Conservation (phyloP, 2,888 invertebrate genomes). For the Sarcophaga rosellei region DNA sequence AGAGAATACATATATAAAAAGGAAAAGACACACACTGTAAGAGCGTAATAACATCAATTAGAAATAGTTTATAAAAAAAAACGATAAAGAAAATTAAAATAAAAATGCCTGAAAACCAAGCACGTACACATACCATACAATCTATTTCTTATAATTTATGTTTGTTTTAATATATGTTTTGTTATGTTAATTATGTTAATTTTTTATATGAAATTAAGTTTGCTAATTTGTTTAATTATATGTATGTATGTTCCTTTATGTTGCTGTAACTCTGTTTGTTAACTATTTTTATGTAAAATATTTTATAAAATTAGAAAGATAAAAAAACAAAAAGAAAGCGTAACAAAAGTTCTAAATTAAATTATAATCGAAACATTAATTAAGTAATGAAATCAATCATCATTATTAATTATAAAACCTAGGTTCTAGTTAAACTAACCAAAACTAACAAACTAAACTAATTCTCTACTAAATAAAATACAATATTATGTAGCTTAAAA, state of each 20-base stretch:
- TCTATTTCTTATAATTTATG: background rate
- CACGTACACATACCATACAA: background rate
- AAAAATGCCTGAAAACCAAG: background rate
- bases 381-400: slow-evolving; percentile 36
- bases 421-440: slow-evolving; percentile 20
- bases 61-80: slow-evolving; percentile 35
- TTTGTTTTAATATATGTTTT: too few relatives aligned
- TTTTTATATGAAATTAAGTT: too few relatives aligned
- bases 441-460: background rate
- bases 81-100: slow-evolving; percentile 4
- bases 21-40: slow-evolving; percentile 50
- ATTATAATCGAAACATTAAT: slow-evolving; percentile 53
- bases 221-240: too few relatives aligned
- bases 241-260: too few relatives aligned
- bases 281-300: too few relatives aligned
- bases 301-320: too few relatives aligned
- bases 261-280: too few relatives aligned
- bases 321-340: slow-evolving; percentile 66
- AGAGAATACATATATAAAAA: slow-evolving; percentile 27
- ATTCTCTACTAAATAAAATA: background rate
- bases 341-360: slow-evolving; percentile 76
- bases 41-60: slow-evolving; percentile 65
- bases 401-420: slow-evolving; percentile 44
- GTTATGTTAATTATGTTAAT: too few relatives aligned
- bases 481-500: background rate